A percentile compares a stretch with the other conserved stretches of the same genome.
Conservation (phyloP, 2,113 vertebrate genomes). For the human (Homo sapiens) region GRCh38 chr9:123319501-123320000, state of each 20-base stretch:
- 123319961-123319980: background rate
- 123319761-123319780: fast-evolving
- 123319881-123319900: background rate
- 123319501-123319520: background rate
- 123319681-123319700: background rate
- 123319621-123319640: background rate
- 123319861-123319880: background rate
- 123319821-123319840: background rate
- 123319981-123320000: background rate
- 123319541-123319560: background rate
- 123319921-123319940: background rate
- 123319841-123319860: background rate
- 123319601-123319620: background rate
- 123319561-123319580: background rate
- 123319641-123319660: background rate
- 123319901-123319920: background rate
- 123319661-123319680: background rate
- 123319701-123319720: fast-evolving
- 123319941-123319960: background rate
- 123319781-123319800: background rate
- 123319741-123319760: fast-evolving
- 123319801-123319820: background rate
- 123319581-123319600: background rate
- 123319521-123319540: background rate
- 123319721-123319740: background rate